Conservation (phyloP, 2,888 invertebrate species). For the Pyrrhia umbra region DNA sequence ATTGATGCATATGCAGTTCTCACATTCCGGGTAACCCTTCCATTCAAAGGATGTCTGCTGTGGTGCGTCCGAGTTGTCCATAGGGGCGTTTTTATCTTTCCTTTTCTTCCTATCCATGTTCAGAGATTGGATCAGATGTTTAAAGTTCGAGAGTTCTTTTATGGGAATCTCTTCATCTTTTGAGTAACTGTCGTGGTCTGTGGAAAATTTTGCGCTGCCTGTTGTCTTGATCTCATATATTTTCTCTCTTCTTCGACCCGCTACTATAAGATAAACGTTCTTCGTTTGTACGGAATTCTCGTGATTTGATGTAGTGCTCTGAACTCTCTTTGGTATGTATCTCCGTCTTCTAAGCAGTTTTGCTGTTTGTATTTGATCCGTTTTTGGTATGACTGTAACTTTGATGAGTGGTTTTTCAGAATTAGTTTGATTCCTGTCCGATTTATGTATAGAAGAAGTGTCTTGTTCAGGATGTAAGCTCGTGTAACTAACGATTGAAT, state of each 20-base stretch:
- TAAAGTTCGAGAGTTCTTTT: constrained; percentile 63
- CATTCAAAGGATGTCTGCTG: neutral
- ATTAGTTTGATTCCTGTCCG: constrained; percentile 11
- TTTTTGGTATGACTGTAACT: constrained; percentile 78
- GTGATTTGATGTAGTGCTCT: constrained; percentile 71
- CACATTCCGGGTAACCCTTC: constrained; percentile 8
- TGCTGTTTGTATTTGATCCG: constrained; percentile 59
- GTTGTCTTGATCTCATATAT: constrained; percentile 76
- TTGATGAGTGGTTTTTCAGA: constrained; percentile 72
- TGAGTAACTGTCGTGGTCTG: constrained; percentile 42
- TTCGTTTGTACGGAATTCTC: constrained; percentile 72
- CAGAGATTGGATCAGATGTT: constrained; percentile 70
- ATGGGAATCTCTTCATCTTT: constrained; percentile 69
- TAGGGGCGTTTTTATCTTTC: constrained; percentile 60
- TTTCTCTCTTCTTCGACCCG: constrained; percentile 71
- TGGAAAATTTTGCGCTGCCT: constrained; percentile 72
- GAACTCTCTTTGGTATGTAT: constrained; percentile 62
- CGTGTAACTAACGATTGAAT: constrained; percentile 64
- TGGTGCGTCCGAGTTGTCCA: constrained; percentile 4
- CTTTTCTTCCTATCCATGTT: constrained; percentile 78
- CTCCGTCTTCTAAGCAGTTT: constrained; percentile 65
- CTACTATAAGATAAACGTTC: constrained; percentile 71
- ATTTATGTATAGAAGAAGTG: constrained; percentile 16
- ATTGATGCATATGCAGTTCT: constrained; percentile 7
- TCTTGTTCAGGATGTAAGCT: constrained; percentile 45